Evolutionary conservation across 2,888 invertebrate genomes (phyloP), one percentile per base, ranked within the genome.

Genomic region (Thera britannica): DNA sequence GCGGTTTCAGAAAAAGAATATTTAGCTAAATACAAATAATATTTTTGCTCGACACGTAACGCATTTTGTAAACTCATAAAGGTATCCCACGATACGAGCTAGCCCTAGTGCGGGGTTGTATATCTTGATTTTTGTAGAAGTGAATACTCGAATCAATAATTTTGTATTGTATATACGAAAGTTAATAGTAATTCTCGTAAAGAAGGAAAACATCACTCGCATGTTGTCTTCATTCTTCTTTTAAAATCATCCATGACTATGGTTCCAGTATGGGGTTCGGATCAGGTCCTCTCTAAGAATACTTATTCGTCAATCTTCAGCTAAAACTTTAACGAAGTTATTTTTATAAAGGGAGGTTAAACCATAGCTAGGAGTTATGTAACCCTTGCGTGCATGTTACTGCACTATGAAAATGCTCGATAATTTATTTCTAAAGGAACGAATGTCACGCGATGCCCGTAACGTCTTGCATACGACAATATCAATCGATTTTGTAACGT

Each of bases 381-480:
- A 72, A 72, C 51, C 60, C 35, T 75, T 58, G 74, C 74, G 74
- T 75, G 74, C 57, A 61, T 55, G 54, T 60, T 52, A 57, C 65
- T 67, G 65, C 67, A 60, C 66, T 63, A 72, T 69, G 68, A 74
- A 75, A 75, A 68, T 56, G 71, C 51, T 70, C 62, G 60, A 59
- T 70, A 71, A 74, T 71, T 71, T 72, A 72, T 72, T 66, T 60
- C 57, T 66, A 67, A 57, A 58, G 69, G 72, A 58, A 58, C 38
- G 46, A 65, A 44, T 62, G 70, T 72, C 75, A 74, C 74, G 75
- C 75, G 70, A 75, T n/a, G 56, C 61, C 51, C 55, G 60, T 62
- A 67, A 58, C 23, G 58, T 68, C 61, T 69, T 62, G 57, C 62
- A 70, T 67, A 67, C 61, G 61, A 55, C 58, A 49, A 62, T 56